Conservation (phyloP, 2,113 vertebrate species). For the Dromiciops gliroides region DNA sequence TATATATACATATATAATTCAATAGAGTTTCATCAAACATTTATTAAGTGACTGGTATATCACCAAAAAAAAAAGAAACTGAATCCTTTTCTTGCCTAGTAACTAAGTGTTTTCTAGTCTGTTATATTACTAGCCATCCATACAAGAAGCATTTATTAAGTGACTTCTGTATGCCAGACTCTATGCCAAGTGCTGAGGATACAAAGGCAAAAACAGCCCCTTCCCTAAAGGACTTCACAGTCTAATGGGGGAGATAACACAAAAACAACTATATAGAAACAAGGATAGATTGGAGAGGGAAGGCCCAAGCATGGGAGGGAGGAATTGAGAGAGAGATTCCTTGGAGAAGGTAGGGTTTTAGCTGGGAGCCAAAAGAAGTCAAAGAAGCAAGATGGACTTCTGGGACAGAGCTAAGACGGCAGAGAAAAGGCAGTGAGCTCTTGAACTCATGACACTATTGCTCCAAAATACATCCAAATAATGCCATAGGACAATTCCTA, state of each 20-base stretch:
- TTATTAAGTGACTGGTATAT: neutral
- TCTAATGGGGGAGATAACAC: neutral
- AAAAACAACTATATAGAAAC: neutral
- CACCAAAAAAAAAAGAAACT: neutral
- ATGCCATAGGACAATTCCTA: too few species aligned
- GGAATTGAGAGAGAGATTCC: neutral
- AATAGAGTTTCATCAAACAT: neutral
- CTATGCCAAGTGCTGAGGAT: neutral
- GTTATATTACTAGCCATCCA: neutral
- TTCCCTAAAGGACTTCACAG: neutral
- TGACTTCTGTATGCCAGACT: neutral
- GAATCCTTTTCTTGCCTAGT: neutral
- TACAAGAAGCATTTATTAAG: neutral
- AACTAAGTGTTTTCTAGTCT: neutral
- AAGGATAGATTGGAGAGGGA: neutral
- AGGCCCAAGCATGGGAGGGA: neutral
- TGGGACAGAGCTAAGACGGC: too few species aligned
- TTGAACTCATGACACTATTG: too few species aligned
- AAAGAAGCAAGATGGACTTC: neutral
- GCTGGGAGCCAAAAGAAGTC: neutral
- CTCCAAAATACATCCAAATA: too few species aligned
- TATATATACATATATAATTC: too few species aligned
- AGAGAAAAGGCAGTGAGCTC: too few species aligned
- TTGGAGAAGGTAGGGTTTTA: neutral
- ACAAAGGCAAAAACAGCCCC: neutral